Conservation (phyloP, 2,113 vertebrate species). For the Mus musculus region GRCm39 chr4:41330501-41331000, state of each 20-base stretch:
- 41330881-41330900: neutral
- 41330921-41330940: neutral
- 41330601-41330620: neutral
- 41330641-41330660: neutral
- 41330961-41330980: constrained; percentile 60
- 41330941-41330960: constrained; percentile 1
- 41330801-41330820: too few species aligned
- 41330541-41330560: neutral
- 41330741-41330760: too few species aligned
- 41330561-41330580: neutral
- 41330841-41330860: neutral
- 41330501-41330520: neutral
- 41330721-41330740: neutral
- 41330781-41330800: too few species aligned
- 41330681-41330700: neutral
- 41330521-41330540: neutral
- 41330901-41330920: neutral
- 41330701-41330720: neutral
- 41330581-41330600: constrained; percentile 33
- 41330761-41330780: too few species aligned
- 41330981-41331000: constrained; percentile 61
- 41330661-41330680: neutral
- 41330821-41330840: too few species aligned
- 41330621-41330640: constrained; percentile 38
- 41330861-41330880: neutral